Base-by-base conservation (phyloP, 2,113 vertebrate species). In the Notarius lentiginosus region DNA sequence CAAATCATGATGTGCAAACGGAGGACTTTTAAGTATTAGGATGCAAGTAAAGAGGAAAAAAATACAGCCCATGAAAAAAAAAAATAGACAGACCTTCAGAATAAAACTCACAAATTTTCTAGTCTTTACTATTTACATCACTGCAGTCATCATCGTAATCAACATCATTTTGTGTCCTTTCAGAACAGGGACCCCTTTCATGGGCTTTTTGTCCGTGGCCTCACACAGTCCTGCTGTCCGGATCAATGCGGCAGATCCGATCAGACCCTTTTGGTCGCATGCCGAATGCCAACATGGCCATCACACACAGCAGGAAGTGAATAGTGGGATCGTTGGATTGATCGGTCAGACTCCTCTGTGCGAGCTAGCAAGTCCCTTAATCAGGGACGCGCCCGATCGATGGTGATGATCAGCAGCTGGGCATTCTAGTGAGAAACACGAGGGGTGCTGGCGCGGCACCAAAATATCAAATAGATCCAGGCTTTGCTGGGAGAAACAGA, bases 271-370 rank as follows among this genome's bases (percentile, higher is more conserved):
- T 86, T 87, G 93, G 91, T 93, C 93, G 92, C 93, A 92, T 91
- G 94, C 86, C 91, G 93, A 94, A 95, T 94, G 92, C 92, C 94
- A 95, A 95, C 95, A 94, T 93, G 92, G 92, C 94, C 93, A 95
- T 95, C 94, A 95, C 89, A 88, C 95, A 93, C 95, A 94, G 94
- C 93, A 86, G 94, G 94, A 94, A 92, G 91, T 94, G 93, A 94
- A 94, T 92, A 90, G 91, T 92, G 91, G 91, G 91, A 94, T 95
- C 88, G 91, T 94, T 91, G 91, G 91, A 95, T 95, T 94, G 94
- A 95, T 95, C 92, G 83, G 89, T 91, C 90, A 79, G 89, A 94
- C 91, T 94, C 93, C 91, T 90, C 91, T 80, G 89, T 86, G 86
- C 82, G 79, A 89, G 87, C 84, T 73, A 83, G 86, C 92, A 89